phyloP scores from a whole-genome alignment of 2,113 vertebrate species.

The Diphyllodes magnificus region DNA sequence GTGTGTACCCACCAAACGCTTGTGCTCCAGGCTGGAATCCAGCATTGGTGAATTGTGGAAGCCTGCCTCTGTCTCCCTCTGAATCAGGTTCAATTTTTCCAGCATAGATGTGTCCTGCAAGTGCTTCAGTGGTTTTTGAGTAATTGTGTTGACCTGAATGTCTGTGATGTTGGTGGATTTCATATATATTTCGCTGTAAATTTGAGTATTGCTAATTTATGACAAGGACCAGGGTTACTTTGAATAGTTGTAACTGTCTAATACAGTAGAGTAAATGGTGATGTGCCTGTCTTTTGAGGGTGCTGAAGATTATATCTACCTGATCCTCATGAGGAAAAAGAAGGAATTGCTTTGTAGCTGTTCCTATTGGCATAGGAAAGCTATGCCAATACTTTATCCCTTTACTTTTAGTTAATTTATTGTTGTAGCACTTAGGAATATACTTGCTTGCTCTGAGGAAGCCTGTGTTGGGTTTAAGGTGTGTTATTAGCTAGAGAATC shows the following conservation, averaged over 20 bases:
- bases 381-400: not conserved
- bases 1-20: not conserved
- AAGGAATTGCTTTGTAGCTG: not conserved
- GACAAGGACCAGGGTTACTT: too few species aligned
- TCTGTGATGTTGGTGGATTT: not conserved
- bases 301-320: not conserved
- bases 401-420: not conserved
- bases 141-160: not conserved
- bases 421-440: not conserved
- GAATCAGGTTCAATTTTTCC: not conserved
- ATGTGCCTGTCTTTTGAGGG: not conserved
- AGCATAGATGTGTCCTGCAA: not conserved
- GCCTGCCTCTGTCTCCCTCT: not conserved
- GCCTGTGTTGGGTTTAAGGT: not conserved
- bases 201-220: not conserved
- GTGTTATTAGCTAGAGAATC: not conserved
- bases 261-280: not conserved
- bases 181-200: not conserved
- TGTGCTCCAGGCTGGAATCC: not conserved
- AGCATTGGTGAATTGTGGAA: not conserved
- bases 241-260: not conserved
- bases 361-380: not conserved
- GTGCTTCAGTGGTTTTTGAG: not conserved
- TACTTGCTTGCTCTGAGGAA: not conserved
- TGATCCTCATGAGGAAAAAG: not conserved